These are phyloP conservation scores for Nomada ruficornis DNA, from an alignment of 2,888 invertebrate genomes.

Conservation along the genomic window DNA sequence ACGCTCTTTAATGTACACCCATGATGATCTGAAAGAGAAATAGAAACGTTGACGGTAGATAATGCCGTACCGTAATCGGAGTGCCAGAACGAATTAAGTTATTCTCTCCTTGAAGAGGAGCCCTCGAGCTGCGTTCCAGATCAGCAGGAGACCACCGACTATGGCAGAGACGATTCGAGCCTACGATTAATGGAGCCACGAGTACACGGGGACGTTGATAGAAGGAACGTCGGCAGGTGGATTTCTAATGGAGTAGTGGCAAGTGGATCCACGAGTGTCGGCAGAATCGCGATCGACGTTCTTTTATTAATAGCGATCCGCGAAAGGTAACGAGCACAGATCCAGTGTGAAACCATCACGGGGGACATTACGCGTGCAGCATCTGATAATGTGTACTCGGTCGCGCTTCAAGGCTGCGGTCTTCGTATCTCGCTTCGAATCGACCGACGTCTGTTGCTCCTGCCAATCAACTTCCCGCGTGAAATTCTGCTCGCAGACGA, in stretches of 20 bases:
- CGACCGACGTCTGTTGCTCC: slow-evolving; percentile 18
- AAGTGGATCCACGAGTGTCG: slow-evolving; percentile 7
- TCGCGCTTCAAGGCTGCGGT: slow-evolving; percentile 31
- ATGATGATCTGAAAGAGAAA: background rate
- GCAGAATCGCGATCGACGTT: slow-evolving; percentile 12
- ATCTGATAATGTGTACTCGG: slow-evolving; percentile 42
- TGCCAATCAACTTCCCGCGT: slow-evolving; percentile 13
- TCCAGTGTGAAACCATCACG: slow-evolving; percentile 46
- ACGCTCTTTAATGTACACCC: no score
- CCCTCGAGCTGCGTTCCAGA: background rate
- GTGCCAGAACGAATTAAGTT: background rate
- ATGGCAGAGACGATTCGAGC: background rate
- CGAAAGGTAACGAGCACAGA: slow-evolving; percentile 49
- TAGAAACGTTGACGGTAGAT: background rate
- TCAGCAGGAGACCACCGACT: no score
- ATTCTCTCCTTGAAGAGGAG: background rate
- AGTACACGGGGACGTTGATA: background rate
- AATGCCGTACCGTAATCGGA: background rate
- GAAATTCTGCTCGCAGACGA: background rate
- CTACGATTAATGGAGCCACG: background rate
- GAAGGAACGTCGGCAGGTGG: background rate
- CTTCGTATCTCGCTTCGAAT: slow-evolving; percentile 13
- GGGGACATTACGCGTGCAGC: slow-evolving; percentile 47
- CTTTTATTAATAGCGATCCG: slow-evolving; percentile 50
- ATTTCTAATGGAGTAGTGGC: background rate